These are phyloP conservation scores for Psilopsiagon aurifrons DNA, from an alignment of 2,113 vertebrate species.

Conservation along the genomic window DNA sequence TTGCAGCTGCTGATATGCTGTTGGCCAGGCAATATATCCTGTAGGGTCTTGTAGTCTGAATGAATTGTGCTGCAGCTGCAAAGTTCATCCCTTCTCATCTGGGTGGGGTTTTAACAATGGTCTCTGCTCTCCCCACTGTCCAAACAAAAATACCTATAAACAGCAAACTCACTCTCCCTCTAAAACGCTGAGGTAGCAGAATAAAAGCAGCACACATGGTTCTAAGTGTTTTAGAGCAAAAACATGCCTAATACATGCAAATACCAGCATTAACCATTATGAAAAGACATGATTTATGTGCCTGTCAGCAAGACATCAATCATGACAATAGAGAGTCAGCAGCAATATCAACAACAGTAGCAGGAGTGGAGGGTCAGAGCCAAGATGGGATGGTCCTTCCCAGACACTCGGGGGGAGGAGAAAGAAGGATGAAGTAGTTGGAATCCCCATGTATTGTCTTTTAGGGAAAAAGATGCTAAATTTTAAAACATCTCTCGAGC, in stretches of 20 bases:
- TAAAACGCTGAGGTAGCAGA: constrained; percentile 23
- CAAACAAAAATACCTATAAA: constrained; percentile 48
- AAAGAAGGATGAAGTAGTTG: constrained; percentile 65
- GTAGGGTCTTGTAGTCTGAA: constrained; percentile 39
- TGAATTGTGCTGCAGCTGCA: constrained; percentile 44
- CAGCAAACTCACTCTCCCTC: not conserved
- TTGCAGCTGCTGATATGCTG: not conserved
- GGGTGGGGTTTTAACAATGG: constrained; percentile 32
- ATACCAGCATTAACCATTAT: constrained; percentile 57
- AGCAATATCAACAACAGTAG: constrained; percentile 72
- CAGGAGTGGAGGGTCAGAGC: constrained; percentile 65
- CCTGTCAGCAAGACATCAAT: constrained; percentile 73
- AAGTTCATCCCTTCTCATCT: constrained; percentile 48
- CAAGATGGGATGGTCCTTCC: constrained; percentile 67
- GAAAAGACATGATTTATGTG: constrained; percentile 68
- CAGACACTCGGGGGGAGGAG: constrained; percentile 54
- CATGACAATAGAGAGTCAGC: constrained; percentile 64
- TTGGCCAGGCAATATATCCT: constrained; percentile 27
- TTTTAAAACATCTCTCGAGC: constrained; percentile 10
- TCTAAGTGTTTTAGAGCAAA: constrained; percentile 58
- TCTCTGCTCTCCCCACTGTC: constrained; percentile 26
- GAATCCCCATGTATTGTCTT: constrained; percentile 5
- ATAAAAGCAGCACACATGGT: constrained; percentile 37
- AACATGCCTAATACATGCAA: constrained; percentile 62
- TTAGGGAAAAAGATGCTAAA: not conserved